A percentile compares a stretch with the other conserved stretches of the same genome.
These are phyloP conservation scores for Caiman crocodilus DNA, from an alignment of 2,797 vertebrate genomes.

Conservation along the genomic window DNA sequence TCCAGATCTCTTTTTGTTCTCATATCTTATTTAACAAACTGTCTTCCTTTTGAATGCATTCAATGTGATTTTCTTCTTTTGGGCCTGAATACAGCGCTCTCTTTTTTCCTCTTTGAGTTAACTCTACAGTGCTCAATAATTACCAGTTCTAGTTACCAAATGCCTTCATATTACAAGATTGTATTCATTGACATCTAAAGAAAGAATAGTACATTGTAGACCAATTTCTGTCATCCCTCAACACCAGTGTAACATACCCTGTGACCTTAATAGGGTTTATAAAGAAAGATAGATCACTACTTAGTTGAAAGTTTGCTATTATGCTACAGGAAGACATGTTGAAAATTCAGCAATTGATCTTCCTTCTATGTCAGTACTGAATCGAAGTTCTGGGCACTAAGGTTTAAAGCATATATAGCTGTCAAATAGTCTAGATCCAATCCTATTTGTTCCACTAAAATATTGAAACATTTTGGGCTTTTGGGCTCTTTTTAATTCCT, in stretches of 20 bases:
- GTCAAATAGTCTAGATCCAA: too few relatives aligned
- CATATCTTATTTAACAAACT: background rate
- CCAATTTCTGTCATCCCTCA: background rate
- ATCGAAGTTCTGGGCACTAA: background rate
- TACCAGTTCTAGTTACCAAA: background rate
- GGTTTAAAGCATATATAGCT: too few relatives aligned
- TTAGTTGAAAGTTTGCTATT: background rate
- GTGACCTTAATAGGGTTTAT: background rate
- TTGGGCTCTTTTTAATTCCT: too few relatives aligned
- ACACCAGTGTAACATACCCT: background rate
- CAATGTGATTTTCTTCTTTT: background rate
- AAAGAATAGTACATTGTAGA: background rate
- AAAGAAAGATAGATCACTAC: background rate
- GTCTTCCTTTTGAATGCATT: background rate
- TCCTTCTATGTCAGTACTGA: background rate
- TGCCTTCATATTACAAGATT: fast-evolving
- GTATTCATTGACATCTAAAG: background rate
- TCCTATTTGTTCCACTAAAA: too few relatives aligned
- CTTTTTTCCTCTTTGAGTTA: background rate
- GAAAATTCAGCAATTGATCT: background rate
- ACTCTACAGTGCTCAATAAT: background rate
- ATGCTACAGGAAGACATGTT: background rate
- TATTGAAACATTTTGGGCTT: too few relatives aligned
- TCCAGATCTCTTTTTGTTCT: background rate
- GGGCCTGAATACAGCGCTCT: background rate